These are phyloP conservation scores for Toxostoma redivivum DNA, from an alignment of 2,113 vertebrate genomes.

Conservation along the genomic window DNA sequence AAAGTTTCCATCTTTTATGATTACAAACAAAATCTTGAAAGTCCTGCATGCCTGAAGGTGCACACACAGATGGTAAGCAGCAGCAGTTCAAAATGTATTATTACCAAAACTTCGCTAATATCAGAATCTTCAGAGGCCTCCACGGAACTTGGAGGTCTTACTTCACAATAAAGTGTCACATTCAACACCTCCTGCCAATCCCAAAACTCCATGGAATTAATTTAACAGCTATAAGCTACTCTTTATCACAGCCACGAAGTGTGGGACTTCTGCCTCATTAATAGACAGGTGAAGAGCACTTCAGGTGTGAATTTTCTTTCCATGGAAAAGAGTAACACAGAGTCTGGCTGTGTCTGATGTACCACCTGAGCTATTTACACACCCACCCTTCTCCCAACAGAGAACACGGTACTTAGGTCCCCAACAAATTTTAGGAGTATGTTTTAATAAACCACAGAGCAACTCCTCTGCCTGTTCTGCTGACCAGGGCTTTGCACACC, in stretches of 20 bases:
- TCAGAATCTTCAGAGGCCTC: background rate
- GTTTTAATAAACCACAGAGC: background rate
- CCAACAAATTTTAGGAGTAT: background rate
- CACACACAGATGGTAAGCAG: background rate
- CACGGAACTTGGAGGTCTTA: background rate
- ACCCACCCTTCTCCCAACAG: background rate
- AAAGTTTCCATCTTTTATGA: background rate
- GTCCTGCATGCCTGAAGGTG: accelerated
- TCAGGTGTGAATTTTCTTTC: background rate
- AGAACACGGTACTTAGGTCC: accelerated
- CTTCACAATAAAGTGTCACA: background rate
- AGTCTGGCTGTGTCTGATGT: background rate
- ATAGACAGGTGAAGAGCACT: background rate
- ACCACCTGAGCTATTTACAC: background rate
- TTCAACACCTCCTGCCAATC: background rate
- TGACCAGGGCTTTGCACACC: background rate
- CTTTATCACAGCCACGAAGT: background rate
- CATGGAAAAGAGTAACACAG: background rate
- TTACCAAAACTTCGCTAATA: background rate
- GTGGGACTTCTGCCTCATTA: background rate
- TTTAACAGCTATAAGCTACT: background rate
- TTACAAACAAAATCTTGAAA: background rate
- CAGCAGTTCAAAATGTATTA: background rate
- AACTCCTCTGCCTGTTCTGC: background rate
- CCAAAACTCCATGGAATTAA: background rate